phyloP scores from a whole-genome alignment of 2,888 invertebrate species.

The Trachelus tabidus region DNA sequence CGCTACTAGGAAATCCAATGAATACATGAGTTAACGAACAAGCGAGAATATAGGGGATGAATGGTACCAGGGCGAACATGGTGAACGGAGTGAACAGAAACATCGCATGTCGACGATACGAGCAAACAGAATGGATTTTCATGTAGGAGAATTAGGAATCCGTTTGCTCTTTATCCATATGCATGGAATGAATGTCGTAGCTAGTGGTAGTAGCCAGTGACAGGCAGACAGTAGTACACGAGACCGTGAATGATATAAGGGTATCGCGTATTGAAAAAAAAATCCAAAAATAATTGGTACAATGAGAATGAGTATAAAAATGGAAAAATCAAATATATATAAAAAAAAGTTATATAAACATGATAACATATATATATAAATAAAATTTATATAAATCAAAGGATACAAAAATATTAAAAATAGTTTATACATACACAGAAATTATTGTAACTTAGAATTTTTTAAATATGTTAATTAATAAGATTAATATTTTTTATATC shows the following conservation, averaged over 20 bases:
- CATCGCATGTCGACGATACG: not conserved
- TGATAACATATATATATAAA: too few relatives aligned
- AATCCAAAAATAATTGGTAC: not conserved
- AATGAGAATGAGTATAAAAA: not conserved
- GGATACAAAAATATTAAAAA: too few relatives aligned
- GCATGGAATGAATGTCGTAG: not conserved
- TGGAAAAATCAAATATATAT: too few relatives aligned
- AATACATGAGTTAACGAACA: not conserved
- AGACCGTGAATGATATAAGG: not conserved
- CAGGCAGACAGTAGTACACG: not conserved
- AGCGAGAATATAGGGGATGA: not conserved
- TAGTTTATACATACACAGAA: too few relatives aligned
- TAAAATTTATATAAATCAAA: too few relatives aligned
- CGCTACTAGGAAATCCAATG: not conserved
- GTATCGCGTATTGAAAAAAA: not conserved
- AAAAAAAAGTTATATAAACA: too few relatives aligned
- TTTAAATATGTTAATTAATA: too few relatives aligned
- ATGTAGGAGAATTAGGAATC: not conserved
- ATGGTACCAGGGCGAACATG: not conserved
- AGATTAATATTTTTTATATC: too few relatives aligned
- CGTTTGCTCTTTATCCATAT: not conserved
- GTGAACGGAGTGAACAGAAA: not conserved
- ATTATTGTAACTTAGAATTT: too few relatives aligned
- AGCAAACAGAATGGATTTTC: not conserved
- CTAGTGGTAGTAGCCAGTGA: not conserved